These are phyloP conservation scores for Dipodomys spectabilis DNA, from an alignment of 2,113 vertebrate genomes.

Conservation along the genomic window DNA sequence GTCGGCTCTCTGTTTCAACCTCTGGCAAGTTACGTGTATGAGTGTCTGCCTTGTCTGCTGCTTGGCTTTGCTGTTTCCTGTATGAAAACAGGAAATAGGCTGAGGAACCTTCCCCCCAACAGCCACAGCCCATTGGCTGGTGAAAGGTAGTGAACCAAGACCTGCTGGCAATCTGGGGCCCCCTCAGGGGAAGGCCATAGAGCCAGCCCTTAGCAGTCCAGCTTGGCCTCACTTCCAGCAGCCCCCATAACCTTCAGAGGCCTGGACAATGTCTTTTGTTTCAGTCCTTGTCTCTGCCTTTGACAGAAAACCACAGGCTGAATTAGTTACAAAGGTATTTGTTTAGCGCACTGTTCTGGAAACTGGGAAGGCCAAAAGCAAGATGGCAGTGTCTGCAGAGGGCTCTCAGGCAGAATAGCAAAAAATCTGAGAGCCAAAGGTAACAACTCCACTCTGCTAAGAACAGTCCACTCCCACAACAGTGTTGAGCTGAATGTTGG, in stretches of 20 bases:
- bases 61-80: constrained; percentile 19
- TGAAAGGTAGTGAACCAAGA: neutral
- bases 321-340: neutral
- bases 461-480: neutral
- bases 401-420: neutral
- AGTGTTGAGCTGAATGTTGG: too few species aligned
- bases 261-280: neutral
- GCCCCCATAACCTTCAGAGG: neutral
- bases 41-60: neutral
- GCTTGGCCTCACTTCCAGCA: neutral
- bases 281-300: neutral
- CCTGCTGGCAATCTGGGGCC: neutral
- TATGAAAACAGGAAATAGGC: constrained; percentile 78
- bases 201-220: neutral
- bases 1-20: neutral
- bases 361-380: neutral
- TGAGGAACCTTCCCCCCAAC: neutral
- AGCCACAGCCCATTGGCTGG: constrained; percentile 58
- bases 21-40: rapidly evolving
- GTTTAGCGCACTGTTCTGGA: neutral
- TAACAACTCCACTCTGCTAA: neutral
- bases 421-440: neutral
- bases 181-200: neutral
- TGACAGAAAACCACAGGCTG: neutral
- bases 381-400: neutral